phyloP scores from a whole-genome alignment of 2,888 invertebrate genomes.

The Acronicta psi region DNA sequence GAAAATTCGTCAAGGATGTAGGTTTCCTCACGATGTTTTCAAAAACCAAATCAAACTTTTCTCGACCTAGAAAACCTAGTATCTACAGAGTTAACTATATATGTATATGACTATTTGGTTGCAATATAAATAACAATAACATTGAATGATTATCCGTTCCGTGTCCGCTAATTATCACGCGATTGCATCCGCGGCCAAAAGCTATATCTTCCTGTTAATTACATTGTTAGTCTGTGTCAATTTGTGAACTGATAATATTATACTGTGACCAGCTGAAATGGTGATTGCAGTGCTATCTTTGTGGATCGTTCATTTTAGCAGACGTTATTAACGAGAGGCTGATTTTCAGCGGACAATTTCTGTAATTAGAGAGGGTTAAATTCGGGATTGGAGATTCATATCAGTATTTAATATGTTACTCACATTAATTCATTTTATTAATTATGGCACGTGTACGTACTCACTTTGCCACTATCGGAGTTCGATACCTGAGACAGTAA shows the following conservation, averaged over 20 bases:
- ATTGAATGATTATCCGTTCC: not conserved
- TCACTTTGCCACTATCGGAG: no score
- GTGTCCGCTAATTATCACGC: no score
- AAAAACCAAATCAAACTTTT: no score
- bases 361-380: not conserved
- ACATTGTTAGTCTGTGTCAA: not conserved
- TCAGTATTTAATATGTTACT: not conserved
- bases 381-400: not conserved
- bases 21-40: no score
- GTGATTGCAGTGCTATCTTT: not conserved
- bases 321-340: not conserved
- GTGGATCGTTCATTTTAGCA: not conserved
- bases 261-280: not conserved
- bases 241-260: conserved; percentile 1
- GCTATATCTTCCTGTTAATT: not conserved
- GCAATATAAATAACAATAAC: not conserved
- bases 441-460: no score
- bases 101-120: no score
- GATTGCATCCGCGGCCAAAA: not conserved
- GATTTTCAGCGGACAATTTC: not conserved
- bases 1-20: no score
- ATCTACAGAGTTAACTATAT: no score
- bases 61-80: no score
- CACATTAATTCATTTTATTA: no score
- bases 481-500: no score